Conservation (phyloP, 1,140 invertebrate genomes). For the Steinernema khuongi region DNA sequence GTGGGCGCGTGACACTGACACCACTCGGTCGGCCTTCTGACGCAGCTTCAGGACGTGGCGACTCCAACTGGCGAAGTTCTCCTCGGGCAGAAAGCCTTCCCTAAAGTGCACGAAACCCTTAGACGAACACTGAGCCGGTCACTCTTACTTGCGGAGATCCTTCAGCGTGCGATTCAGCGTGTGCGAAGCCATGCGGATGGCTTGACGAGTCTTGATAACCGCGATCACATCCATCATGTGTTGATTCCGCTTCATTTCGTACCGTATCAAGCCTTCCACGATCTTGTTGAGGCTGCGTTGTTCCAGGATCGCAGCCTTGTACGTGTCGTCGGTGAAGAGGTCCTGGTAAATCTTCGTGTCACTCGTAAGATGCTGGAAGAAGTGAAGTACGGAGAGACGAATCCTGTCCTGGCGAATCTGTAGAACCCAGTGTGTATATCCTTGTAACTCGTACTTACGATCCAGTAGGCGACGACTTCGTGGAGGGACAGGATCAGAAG, state of each 20-base stretch:
- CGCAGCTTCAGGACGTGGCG: not conserved
- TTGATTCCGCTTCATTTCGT: constrained; percentile 21
- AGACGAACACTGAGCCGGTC: not conserved
- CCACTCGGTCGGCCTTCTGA: not conserved
- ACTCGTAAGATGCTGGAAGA: constrained; percentile 6
- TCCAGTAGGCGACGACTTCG: not conserved
- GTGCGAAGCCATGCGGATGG: constrained; percentile 23
- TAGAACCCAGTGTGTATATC: not conserved
- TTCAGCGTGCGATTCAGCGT: constrained; percentile 17
- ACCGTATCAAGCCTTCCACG: constrained; percentile 24
- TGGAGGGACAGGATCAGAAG: not conserved
- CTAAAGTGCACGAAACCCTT: not conserved
- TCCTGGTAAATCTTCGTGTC: constrained; percentile 14
- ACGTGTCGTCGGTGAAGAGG: constrained; percentile 18
- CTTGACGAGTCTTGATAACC: constrained; percentile 28
- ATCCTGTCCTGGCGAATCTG: constrained; percentile 11
- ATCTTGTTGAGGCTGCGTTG: constrained; percentile 8
- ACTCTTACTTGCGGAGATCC: not conserved
- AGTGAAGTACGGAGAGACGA: constrained; percentile 19
- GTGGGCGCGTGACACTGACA: not conserved
- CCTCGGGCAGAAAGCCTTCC: constrained; percentile 16
- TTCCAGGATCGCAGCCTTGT: constrained; percentile 15
- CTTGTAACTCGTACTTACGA: not conserved
- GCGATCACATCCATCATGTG: constrained; percentile 17
- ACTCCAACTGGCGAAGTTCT: not conserved